These are phyloP conservation scores for Ormyrus thymus DNA, from an alignment of 2,888 invertebrate genomes.

Conservation along the genomic window DNA sequence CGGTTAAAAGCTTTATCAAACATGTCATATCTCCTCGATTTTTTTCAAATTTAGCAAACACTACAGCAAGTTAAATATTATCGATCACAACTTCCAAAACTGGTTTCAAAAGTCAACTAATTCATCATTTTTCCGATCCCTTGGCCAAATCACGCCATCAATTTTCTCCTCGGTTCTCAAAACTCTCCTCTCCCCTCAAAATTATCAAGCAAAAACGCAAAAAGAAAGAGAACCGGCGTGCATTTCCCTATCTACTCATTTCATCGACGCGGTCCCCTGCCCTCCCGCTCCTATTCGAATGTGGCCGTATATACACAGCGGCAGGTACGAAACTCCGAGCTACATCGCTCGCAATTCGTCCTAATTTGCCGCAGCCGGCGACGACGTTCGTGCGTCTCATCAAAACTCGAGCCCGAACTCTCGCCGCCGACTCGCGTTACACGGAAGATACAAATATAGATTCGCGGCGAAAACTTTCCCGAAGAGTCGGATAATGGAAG, in stretches of 20 bases:
- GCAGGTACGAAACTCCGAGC: background rate
- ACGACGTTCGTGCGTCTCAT: constrained; percentile 50
- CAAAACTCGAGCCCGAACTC: constrained; percentile 43
- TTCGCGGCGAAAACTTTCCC: background rate
- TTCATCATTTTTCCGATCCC: too few species aligned
- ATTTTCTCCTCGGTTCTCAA: too few species aligned
- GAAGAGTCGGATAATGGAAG: too few species aligned
- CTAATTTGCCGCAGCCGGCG: constrained; percentile 45
- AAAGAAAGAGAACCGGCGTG: constrained; percentile 35
- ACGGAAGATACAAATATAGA: constrained; percentile 42
- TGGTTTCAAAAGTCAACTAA: too few species aligned
- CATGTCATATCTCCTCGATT: too few species aligned
- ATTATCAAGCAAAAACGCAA: background rate
- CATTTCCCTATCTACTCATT: constrained; percentile 47
- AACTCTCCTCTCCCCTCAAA: too few species aligned
- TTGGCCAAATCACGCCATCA: too few species aligned
- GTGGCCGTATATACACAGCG: background rate
- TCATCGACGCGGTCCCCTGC: constrained; percentile 11
- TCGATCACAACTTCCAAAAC: too few species aligned
- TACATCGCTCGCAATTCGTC: constrained; percentile 40
- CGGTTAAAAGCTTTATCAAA: too few species aligned
- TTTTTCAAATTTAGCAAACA: too few species aligned
- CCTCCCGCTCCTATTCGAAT: too few species aligned
- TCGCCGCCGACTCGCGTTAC: constrained; percentile 44
- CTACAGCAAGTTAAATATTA: too few species aligned